Evolutionary conservation across 2,888 invertebrate genomes (phyloP).

Genomic region (Aspidapion aeneum): DNA sequence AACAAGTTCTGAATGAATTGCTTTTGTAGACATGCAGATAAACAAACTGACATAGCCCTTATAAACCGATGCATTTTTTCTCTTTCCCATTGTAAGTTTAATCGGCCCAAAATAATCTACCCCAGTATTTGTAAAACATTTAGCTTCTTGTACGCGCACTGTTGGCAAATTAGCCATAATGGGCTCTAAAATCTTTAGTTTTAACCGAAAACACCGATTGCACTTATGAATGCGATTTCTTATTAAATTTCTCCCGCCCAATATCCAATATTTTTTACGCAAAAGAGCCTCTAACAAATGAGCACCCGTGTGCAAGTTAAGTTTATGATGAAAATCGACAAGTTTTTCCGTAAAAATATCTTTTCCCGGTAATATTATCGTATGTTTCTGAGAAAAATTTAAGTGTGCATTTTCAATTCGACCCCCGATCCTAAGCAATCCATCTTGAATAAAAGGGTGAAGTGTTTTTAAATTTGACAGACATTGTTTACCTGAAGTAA

Average conservation of each 20-base stretch:
- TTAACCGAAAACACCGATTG: conserved; percentile 6
- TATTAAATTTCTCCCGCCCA: conserved; percentile 3
- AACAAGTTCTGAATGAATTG: conserved; percentile 7
- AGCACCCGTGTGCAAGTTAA: conserved; percentile 1
- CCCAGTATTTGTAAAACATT: conserved; percentile 7
- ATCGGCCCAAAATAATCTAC: conserved; percentile 15
- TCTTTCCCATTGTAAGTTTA: conserved; percentile 3
- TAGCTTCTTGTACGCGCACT: not conserved
- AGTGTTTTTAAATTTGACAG: not conserved
- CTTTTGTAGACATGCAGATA: conserved; percentile 9
- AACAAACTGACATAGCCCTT: conserved; percentile 10
- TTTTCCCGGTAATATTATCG: not conserved
- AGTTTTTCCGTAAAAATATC: not conserved
- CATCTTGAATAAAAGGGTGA: not conserved
- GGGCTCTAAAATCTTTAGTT: not conserved
- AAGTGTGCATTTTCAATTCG: not conserved
- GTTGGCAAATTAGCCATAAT: conserved; percentile 9
- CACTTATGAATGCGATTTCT: conserved; percentile 4
- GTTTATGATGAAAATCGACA: conserved; percentile 1
- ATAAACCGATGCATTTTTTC: not conserved
- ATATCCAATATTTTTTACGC: conserved; percentile 12
- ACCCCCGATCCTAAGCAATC: conserved; percentile 4
- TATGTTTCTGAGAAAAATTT: not conserved
- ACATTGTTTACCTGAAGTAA: not conserved
- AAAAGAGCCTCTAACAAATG: conserved; percentile 5